Evolutionary conservation across 2,797 vertebrate genomes (phyloP), one percentile per base, ranked within the genome.

Genomic region (Cephalopachus bancanus): DNA sequence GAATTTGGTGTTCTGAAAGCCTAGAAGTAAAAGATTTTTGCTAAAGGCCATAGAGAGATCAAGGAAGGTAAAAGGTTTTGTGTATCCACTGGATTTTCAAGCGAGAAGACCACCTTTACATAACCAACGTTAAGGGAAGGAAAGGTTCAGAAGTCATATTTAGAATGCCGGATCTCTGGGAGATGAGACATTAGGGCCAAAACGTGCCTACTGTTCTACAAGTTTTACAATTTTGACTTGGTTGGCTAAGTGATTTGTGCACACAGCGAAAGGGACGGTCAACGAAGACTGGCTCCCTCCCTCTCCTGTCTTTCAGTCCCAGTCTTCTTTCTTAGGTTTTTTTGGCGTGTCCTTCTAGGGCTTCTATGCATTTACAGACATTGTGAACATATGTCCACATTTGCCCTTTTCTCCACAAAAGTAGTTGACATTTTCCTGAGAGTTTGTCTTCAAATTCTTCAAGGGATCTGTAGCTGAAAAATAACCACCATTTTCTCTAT

Each of bases 111-210:
- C 78, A 19, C n/a, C 30, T 93, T 92, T 60, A 44, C 15, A 4
- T 89, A 78, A 79, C 72, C 51, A 91, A 1, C 28, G 93, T 83
- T 28, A 33, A 72, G 30, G 44, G 10, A 11, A 59, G 44, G 20
- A 28, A 88, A 89, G 64, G 59, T 49, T 86, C 26, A 80, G 71
- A 75, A 64, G 75, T 90, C 55, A 20, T 64, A 12, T 62, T 88
- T 93, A 81, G 51, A 83, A 90, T 80, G 79, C 57, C 62, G 79
- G 76, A 71, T 92, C 93, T 74, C 33, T 89, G 37, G 67, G 72
- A 92, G 92, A 74, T 60, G 55, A 91, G 87, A 89, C 69, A 65
- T 84, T 75, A 89, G 9, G 81, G 71, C 59, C 49, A 74, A 71
- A 91, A 78, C 75, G 53, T 78, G 67, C 30, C 33, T 91, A 67